Conservation (phyloP, 2,888 invertebrate species). For the Drosophila lacicola region DNA sequence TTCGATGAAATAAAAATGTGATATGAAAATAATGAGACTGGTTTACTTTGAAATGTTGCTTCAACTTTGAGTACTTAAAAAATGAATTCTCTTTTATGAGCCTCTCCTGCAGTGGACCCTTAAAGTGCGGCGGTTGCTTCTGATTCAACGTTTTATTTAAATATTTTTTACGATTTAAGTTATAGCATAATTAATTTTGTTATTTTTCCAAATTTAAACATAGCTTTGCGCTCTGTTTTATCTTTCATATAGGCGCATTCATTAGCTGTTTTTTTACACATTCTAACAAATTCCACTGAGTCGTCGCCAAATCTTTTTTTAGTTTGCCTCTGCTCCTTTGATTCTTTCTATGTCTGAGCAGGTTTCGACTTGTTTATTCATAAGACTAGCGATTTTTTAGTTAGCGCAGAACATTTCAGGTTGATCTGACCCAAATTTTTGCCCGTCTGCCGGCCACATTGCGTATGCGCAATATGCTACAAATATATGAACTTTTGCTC, state of each 20-base stretch:
- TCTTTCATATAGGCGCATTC: neutral
- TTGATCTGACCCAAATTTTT: constrained; percentile 45
- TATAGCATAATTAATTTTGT: too few relatives aligned
- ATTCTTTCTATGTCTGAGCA: neutral
- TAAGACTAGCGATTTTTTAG: neutral
- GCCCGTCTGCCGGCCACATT: constrained; percentile 11
- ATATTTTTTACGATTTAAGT: too few relatives aligned
- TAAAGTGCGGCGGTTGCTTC: too few relatives aligned
- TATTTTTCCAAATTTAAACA: neutral
- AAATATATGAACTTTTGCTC: neutral
- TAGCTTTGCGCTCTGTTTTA: too few relatives aligned
- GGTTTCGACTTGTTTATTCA: neutral
- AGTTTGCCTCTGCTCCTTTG: constrained; percentile 1
- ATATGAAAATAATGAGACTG: constrained; percentile 47
- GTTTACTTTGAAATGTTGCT: neutral
- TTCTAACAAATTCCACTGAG: neutral
- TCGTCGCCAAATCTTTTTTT: neutral
- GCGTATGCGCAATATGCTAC: constrained; percentile 47
- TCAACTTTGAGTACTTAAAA: neutral
- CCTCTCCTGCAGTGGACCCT: too few relatives aligned
- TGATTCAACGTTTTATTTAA: too few relatives aligned
- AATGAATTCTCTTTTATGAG: too few relatives aligned
- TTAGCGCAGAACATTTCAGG: neutral
- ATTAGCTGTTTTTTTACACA: constrained; percentile 1
- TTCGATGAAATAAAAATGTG: constrained; percentile 60